Evolutionary conservation across 2,797 vertebrate species (phyloP).

Genomic region (Geotrypetes seraphini): DNA sequence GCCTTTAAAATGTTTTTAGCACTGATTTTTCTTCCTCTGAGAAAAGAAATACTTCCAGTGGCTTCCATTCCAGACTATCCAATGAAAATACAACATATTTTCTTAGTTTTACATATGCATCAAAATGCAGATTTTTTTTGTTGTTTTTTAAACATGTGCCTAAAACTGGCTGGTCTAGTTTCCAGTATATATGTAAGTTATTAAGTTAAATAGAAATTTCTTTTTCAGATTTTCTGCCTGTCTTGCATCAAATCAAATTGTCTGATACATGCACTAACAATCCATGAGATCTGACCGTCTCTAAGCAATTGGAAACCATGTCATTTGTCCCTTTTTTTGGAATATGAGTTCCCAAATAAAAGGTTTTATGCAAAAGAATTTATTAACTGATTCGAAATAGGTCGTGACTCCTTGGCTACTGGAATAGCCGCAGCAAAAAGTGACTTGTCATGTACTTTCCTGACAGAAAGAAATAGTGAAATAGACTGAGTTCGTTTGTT

Average conservation of each 20-base stretch:
- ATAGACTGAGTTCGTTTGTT: too few relatives aligned
- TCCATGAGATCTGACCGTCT: neutral
- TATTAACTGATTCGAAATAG: too few relatives aligned
- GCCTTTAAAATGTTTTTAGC: too few relatives aligned
- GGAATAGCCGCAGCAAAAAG: too few relatives aligned
- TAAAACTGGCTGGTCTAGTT: slow-evolving; percentile 37
- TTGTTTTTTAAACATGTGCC: slow-evolving; percentile 40
- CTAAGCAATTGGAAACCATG: too few relatives aligned
- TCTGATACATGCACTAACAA: slow-evolving; percentile 5
- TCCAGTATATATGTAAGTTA: slow-evolving; percentile 29
- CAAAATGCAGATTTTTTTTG: slow-evolving; percentile 17
- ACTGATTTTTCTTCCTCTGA: neutral
- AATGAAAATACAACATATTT: slow-evolving; percentile 10
- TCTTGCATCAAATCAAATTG: slow-evolving; percentile 15
- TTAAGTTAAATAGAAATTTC: slow-evolving; percentile 26
- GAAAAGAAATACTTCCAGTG: slow-evolving; percentile 8
- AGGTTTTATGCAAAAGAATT: too few relatives aligned
- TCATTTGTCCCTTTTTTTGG: too few relatives aligned
- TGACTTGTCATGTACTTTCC: too few relatives aligned
- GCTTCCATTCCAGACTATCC: slow-evolving; percentile 28
- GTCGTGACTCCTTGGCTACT: too few relatives aligned
- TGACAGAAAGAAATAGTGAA: too few relatives aligned
- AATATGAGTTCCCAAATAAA: too few relatives aligned
- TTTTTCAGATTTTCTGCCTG: slow-evolving; percentile 24
- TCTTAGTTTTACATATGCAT: slow-evolving; percentile 8